These are phyloP conservation scores for Anguilla obscura DNA, from an alignment of 2,797 vertebrate genomes.

Conservation along the genomic window DNA sequence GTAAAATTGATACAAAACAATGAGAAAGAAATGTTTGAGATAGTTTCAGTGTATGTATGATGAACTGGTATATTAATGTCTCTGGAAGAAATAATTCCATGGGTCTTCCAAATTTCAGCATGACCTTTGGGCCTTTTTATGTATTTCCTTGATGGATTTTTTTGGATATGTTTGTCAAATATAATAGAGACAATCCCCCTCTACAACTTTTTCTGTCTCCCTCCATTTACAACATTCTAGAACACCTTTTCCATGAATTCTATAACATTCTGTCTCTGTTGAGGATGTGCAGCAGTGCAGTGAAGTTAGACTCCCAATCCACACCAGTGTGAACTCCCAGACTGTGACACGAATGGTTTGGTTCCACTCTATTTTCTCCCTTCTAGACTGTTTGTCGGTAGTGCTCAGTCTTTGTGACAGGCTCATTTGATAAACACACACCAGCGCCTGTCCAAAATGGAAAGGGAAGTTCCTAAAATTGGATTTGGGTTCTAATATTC, in stretches of 20 bases:
- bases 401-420: conserved; percentile 43
- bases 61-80: conserved; percentile 1
- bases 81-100: neutral
- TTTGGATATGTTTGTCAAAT: conserved; percentile 17
- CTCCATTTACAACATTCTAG: conserved; percentile 25
- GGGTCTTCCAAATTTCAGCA: neutral
- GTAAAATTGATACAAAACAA: neutral
- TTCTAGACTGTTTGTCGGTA: conserved; percentile 27
- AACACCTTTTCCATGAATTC: neutral
- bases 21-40: neutral
- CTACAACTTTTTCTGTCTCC: conserved; percentile 26
- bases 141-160: conserved; percentile 25
- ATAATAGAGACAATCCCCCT: neutral
- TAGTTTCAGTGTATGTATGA: conserved; percentile 14
- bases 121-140: neutral
- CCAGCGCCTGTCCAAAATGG: conserved; percentile 33
- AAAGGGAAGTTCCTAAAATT: conserved; percentile 29
- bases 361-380: conserved; percentile 32
- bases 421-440: conserved; percentile 33
- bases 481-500: conserved; percentile 36
- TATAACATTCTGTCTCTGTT: neutral
- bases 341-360: conserved; percentile 34
- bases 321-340: conserved; percentile 23
- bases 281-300: neutral
- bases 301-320: conserved; percentile 27